Evolutionary conservation across 2,797 vertebrate species (phyloP).

Genomic region (Gadopsis bispinosus): DNA sequence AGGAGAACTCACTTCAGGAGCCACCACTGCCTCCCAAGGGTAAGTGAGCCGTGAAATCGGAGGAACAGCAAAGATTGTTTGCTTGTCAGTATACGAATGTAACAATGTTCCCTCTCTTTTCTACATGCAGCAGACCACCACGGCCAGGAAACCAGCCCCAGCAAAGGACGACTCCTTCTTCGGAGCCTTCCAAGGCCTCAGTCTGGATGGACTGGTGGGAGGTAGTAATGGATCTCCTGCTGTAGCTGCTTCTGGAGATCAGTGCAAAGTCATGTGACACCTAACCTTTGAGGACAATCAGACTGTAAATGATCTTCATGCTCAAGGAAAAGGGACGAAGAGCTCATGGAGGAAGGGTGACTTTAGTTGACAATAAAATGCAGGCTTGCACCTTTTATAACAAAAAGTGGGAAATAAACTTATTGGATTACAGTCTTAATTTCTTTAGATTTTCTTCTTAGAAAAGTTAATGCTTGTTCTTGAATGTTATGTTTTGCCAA

Average conservation of each 20-base stretch:
- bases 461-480: neutral
- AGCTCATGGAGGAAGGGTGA: neutral
- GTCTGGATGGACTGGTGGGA: constrained; percentile 76
- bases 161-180: constrained; percentile 80
- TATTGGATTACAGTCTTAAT: neutral
- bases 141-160: constrained; percentile 61
- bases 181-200: constrained; percentile 84
- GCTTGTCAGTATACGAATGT: neutral
- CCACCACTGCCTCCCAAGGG: constrained; percentile 83
- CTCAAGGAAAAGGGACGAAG: neutral
- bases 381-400: neutral
- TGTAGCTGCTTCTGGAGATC: constrained; percentile 58
- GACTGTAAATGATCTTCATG: neutral
- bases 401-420: neutral
- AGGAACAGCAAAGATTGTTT: neutral
- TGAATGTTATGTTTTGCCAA: constrained; percentile 2
- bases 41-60: constrained; percentile 33
- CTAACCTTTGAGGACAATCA: constrained; percentile 4
- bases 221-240: constrained; percentile 41
- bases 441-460: neutral
- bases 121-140: constrained; percentile 59
- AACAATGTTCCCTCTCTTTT: neutral
- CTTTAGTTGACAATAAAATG: neutral
- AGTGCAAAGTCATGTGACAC: constrained; percentile 85
- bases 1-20: constrained; percentile 79